Evolutionary conservation across 2,888 invertebrate genomes (phyloP), one percentile per base, ranked within the genome.

Genomic region (Byasa hedistus): DNA sequence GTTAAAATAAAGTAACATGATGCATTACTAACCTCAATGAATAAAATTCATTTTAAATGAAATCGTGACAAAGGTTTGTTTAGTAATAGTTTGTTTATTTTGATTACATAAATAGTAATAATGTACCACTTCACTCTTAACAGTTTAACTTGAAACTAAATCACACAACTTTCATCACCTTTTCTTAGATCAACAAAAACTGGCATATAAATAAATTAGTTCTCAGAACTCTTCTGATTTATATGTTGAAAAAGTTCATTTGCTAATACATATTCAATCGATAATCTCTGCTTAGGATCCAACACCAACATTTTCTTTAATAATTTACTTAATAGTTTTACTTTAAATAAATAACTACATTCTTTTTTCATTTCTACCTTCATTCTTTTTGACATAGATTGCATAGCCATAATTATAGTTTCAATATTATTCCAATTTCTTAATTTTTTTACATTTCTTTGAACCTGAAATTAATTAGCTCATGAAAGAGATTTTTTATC

Each of bases 301-400:
- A 86, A 54, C 0, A 66, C 59, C 67, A 89, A 72, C 86, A 89
- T 88, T 69, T 80, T 68, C 24, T 77, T 61, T 56, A 88, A 69
- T 52, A 87, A 68, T 0, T 32, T 60, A 15, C 65, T 19, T 4
- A 86, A 69, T 7, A 57, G 48, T 23, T 3, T 57, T 48, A 1
- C 81, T 48, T 72, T 82, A 21, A 24, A 15, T 5, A 60, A 27
- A 57, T 80, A 79, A 2, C 61, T 44, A 0, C 54, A 27, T 23
- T 65, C 68, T 64, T 75, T 15, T 0, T 23, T 21, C n/a, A 19
- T 19, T 23, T 2, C 0, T 2, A 10, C 7, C 32, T 12, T 3
- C 21, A 15, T 24, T 17, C 51, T 27, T 23, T 12, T 2, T 12
- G 73, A 24, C 2, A n/a, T 24, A 2, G 64, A 24, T 64, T 82